Evolutionary conservation across 1,140 invertebrate genomes (phyloP).

Genomic region (Cephus cinctus): DNA sequence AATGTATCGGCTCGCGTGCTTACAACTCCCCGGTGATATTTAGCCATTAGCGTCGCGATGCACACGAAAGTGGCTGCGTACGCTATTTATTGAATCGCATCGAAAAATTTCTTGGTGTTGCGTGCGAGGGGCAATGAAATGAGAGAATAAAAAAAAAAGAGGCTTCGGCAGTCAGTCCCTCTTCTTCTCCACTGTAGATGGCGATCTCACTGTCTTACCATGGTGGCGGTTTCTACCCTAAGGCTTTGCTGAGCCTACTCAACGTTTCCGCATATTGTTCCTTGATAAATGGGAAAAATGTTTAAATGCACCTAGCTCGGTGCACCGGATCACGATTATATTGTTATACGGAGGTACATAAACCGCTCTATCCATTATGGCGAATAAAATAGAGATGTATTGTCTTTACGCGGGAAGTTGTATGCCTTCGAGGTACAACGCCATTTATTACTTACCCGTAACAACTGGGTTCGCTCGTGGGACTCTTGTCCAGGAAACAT

Average conservation of each 20-base stretch:
- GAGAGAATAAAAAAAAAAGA: too few relatives aligned
- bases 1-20: too few relatives aligned
- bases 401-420: slow-evolving; percentile 36
- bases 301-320: slow-evolving; percentile 24
- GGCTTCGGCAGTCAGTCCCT: too few relatives aligned
- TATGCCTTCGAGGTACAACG: slow-evolving; percentile 20
- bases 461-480: slow-evolving; percentile 13
- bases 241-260: background rate
- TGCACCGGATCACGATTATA: slow-evolving; percentile 36
- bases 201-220: too few relatives aligned
- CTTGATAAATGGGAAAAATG: slow-evolving; percentile 8
- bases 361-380: slow-evolving; percentile 33
- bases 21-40: too few relatives aligned
- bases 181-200: too few relatives aligned
- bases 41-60: too few relatives aligned
- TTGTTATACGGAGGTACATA: slow-evolving; percentile 27
- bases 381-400: slow-evolving; percentile 43
- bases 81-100: too few relatives aligned
- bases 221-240: background rate
- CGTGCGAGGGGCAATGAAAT: too few relatives aligned
- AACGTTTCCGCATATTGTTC: slow-evolving; percentile 37
- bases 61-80: too few relatives aligned
- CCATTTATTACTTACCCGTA: slow-evolving; percentile 28
- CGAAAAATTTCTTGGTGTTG: too few relatives aligned
- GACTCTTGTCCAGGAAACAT: slow-evolving; percentile 21